Evolutionary conservation across 2,113 vertebrate species (phyloP), one percentile per base, ranked within the genome.

Genomic region (Pontoporia blainvillei): DNA sequence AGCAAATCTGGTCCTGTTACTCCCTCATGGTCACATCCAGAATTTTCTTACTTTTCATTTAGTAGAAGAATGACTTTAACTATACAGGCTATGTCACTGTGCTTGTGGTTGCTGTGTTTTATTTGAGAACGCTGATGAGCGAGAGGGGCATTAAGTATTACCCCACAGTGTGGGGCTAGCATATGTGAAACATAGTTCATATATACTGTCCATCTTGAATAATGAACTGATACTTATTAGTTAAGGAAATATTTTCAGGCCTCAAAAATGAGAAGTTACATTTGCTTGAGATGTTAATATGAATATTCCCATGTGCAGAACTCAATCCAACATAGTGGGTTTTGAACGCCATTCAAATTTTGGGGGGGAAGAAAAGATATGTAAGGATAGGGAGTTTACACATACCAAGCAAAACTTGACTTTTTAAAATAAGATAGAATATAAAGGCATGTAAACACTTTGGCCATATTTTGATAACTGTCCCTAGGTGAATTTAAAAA

Each of bases 211-310:
- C 8, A 36, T 78, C 54, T 72, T 94, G 66, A 96, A 82, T 39
- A 95, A 92, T 34, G 14, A 39, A 95, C 8, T 57, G 8, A 90
- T 46, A n/a, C 76, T 39, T 82, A 92, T 62, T 76, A 90, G 84
- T 27, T 69, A 13, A 86, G 27, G 67, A 83, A 94, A 54, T 66
- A 88, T 71, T 81, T 76, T 52, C 36, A 61, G 25, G n/a, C 15
- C 12, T 93, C 34, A 62, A 62, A 91, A 94, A 93, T 3, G 89
- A 78, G 41, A 93, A 92, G 71, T 4, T 0, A 12, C 83, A 46
- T 93, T 96, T 91, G 29, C 41, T 96, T 97, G 61, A 91, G 71
- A 57, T 88, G 9, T 76, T 44, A 66, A 67, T 86, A 79, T n/a
- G 29, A 94, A 72, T n/a, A 96, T 78, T 75, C 44, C 27, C 54